Base-by-base conservation (phyloP, 2,888 invertebrate species). In the Eupithecia subfuscata region DNA sequence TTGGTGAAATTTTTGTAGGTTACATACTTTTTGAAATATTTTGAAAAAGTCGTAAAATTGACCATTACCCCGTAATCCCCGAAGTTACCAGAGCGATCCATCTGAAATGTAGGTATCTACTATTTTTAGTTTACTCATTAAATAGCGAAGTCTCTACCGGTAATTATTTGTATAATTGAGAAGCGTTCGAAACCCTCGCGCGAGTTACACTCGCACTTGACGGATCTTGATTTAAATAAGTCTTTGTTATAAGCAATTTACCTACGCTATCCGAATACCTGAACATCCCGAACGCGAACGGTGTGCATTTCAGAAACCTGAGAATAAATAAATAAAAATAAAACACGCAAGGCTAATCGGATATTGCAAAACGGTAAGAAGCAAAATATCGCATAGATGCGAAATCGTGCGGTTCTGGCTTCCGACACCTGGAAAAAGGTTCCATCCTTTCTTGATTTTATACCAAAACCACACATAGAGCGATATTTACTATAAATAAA, bases 251-350 rank as follows among this genome's bases (percentile, higher is more conserved):
- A 48, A 22, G 4, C n/a, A 22, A 22, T 11, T 56, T 12, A 64
- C 40, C 30, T 40, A 40, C 43, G 25, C 45, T 69, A 56, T 22
- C n/a, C 4, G 67, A 25, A 67, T 16, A 16, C 63, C 25, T 56
- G 7, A 37, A 70, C 11, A 37, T 45, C 12, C 7, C 9, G 12
- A 43, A 37, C 52, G 30, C 30, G n/a, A n/a, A 48, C 30, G 22
- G 56, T 37, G 25, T 43, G 64, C 63, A 70, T 64, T 73, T 40
- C 40, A 64, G 45, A 64, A 69, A 45, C 14, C 37, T 37, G 52
- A 22, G 63, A 34, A 30, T 9, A 16, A 30, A 34, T 64, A 18
- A 56, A 56, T 56, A 56, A 56, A 56, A 56, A 56, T 56, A 56
- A 56, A 56, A 56, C 56, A 12, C 12, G 4, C 12, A 11, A 56